phyloP scores from a whole-genome alignment of 2,113 vertebrate species.

The Plestiodon gilberti region DNA sequence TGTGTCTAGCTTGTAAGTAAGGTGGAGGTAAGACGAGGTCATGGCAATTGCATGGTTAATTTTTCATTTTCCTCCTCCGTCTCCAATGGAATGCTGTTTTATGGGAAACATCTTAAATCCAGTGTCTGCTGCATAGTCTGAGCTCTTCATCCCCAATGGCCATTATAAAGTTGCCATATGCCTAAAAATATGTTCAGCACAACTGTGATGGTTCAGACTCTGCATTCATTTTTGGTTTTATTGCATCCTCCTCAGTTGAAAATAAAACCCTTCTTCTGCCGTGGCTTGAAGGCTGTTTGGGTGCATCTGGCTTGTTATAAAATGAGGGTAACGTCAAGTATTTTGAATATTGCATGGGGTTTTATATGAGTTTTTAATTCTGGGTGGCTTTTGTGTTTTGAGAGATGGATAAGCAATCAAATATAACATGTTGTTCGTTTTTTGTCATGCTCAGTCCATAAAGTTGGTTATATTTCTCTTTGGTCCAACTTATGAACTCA shows the following conservation, averaged over 20 bases:
- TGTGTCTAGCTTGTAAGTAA: neutral
- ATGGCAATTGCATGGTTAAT: slow-evolving; percentile 22
- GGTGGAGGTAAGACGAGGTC: neutral
- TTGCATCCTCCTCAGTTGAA: slow-evolving; percentile 45
- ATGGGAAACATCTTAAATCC: slow-evolving; percentile 64
- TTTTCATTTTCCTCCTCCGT: slow-evolving; percentile 10
- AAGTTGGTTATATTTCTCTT: slow-evolving; percentile 56
- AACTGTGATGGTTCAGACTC: slow-evolving; percentile 43
- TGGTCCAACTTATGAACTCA: slow-evolving; percentile 45
- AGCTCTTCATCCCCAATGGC: slow-evolving; percentile 59
- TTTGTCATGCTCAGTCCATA: slow-evolving; percentile 52
- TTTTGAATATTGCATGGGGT: slow-evolving; percentile 28
- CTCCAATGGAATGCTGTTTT: slow-evolving; percentile 38
- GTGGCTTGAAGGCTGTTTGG: slow-evolving; percentile 50
- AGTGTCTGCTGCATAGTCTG: slow-evolving; percentile 51
- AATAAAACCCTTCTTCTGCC: slow-evolving; percentile 49
- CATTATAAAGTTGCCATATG: slow-evolving; percentile 71
- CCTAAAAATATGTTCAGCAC: slow-evolving; percentile 59
- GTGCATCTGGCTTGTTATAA: slow-evolving; percentile 53
- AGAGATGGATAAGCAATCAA: slow-evolving; percentile 7
- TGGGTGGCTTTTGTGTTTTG: slow-evolving; percentile 18
- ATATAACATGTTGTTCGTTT: slow-evolving; percentile 48
- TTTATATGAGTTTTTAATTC: slow-evolving; percentile 52
- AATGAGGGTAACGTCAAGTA: slow-evolving; percentile 25
- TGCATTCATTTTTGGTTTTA: slow-evolving; percentile 57